phyloP scores from a whole-genome alignment of 2,888 invertebrate genomes.

The Quadroppia sp. region DNA sequence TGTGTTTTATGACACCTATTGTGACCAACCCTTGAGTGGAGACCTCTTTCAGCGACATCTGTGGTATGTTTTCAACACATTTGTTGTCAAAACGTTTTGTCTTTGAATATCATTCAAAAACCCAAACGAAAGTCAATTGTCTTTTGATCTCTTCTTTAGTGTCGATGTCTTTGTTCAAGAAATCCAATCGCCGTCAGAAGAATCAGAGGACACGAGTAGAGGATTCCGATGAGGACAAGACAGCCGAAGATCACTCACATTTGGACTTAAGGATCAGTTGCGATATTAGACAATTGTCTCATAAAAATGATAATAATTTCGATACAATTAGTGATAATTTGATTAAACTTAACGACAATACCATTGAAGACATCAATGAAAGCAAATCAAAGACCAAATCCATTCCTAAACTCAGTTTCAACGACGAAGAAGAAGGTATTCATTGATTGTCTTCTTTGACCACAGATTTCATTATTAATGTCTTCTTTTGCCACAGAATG shows the following conservation, averaged over 20 bases:
- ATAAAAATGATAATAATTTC: slow-evolving; percentile 9
- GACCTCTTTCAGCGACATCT: background rate
- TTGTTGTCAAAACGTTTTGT: too few relatives aligned
- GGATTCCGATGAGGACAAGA: slow-evolving; percentile 51
- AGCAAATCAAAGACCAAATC: slow-evolving; percentile 37
- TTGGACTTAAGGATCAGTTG: too few relatives aligned
- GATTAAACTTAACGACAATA: background rate
- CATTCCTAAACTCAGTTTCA: slow-evolving; percentile 65
- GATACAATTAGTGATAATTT: slow-evolving; percentile 48
- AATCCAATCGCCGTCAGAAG: slow-evolving; percentile 75
- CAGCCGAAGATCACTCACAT: too few relatives aligned
- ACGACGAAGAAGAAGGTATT: slow-evolving; percentile 51
- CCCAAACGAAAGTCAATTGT: background rate
- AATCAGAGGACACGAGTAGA: slow-evolving; percentile 51
- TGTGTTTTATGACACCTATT: background rate
- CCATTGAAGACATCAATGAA: slow-evolving; percentile 33
- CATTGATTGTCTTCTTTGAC: slow-evolving; percentile 49
- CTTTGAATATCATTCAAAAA: too few relatives aligned
- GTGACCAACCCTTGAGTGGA: background rate
- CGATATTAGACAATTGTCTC: slow-evolving; percentile 42
- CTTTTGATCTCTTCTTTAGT: background rate
- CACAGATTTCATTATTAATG: slow-evolving; percentile 40
- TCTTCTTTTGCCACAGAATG: slow-evolving; percentile 60
- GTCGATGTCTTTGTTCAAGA: slow-evolving; percentile 75
- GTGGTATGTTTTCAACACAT: background rate